phyloP scores from a whole-genome alignment of 2,113 vertebrate species.

The Calyptomena viridis region DNA sequence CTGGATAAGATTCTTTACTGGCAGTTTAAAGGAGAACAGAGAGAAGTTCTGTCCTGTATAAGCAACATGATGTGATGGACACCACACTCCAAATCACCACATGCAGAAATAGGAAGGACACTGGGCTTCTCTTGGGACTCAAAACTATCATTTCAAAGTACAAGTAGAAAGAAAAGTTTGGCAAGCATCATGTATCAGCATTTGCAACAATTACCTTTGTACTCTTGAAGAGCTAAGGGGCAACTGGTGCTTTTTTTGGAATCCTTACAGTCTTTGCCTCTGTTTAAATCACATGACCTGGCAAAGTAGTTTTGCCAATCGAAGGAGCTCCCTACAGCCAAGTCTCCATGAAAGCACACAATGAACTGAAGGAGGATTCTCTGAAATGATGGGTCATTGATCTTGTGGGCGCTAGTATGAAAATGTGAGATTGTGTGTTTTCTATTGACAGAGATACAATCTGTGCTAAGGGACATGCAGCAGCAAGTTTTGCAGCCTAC shows the following conservation, averaged over 20 bases:
- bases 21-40: neutral
- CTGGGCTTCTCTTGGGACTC: neutral
- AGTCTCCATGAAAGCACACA: neutral
- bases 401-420: neutral
- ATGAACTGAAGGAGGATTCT: neutral
- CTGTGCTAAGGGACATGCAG: neutral
- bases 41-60: neutral
- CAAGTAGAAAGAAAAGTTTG: neutral
- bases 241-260: neutral
- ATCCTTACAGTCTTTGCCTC: neutral
- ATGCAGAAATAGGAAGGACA: neutral
- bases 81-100: neutral
- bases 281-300: neutral
- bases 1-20: neutral
- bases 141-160: neutral
- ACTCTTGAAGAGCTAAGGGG: neutral
- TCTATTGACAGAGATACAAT: neutral
- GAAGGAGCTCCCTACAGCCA: neutral
- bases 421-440: neutral
- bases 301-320: neutral
- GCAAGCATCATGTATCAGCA: neutral
- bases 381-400: neutral
- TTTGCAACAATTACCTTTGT: neutral
- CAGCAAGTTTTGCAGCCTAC: neutral
- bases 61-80: neutral